Percentiles rank a stretch among this genome's conserved stretches.
These are phyloP conservation scores for Lucilia sericata DNA, from an alignment of 1,140 invertebrate species.

Conservation along the genomic window DNA sequence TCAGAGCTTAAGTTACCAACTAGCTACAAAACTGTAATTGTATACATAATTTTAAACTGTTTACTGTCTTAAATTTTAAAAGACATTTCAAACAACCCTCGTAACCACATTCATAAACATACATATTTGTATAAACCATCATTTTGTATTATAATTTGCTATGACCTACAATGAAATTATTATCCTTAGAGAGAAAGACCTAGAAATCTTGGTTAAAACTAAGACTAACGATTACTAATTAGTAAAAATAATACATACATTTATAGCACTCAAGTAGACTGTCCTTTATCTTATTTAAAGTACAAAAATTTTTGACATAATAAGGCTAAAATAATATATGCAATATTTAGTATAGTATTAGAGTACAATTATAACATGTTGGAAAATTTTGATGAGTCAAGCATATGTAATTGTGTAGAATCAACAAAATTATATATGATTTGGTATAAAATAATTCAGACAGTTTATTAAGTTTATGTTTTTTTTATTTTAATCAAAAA, in stretches of 20 bases:
- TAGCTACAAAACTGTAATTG: too few species aligned
- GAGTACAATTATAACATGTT: neutral
- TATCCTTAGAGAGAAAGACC: neutral
- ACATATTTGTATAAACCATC: neutral
- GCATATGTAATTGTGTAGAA: neutral
- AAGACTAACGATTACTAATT: conserved; percentile 5
- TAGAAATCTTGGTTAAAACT: neutral
- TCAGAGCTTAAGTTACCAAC: too few species aligned
- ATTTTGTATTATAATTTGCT: neutral
- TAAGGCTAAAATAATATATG: neutral
- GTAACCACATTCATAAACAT: neutral
- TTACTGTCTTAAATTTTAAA: too few species aligned
- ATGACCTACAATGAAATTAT: neutral
- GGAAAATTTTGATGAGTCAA: neutral
- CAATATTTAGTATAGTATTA: neutral
- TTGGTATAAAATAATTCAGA: neutral
- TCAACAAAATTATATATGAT: too few species aligned
- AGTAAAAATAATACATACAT: neutral
- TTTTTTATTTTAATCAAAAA: conserved; percentile 24
- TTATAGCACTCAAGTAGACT: too few species aligned
- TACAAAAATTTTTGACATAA: neutral
- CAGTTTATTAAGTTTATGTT: neutral
- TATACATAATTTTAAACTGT: too few species aligned
- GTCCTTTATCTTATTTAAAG: too few species aligned
- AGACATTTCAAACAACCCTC: neutral